Conservation (phyloP, 1,140 invertebrate species). For the Archivesica marissinica region DNA sequence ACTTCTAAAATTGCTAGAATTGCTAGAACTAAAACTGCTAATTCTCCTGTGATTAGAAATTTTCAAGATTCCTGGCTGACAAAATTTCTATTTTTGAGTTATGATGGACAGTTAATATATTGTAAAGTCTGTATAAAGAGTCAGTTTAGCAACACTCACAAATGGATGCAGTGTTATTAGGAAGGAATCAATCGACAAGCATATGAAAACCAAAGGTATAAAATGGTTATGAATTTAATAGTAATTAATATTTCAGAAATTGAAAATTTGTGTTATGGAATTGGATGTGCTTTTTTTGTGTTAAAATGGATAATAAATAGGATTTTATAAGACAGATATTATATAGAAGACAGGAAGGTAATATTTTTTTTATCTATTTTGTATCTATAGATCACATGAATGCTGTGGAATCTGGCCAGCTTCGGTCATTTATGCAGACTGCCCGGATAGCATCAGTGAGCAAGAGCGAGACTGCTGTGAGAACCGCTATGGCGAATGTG, state of each 20-base stretch:
- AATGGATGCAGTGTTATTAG: constrained; percentile 10
- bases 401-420: constrained; percentile 15
- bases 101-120: constrained; percentile 2
- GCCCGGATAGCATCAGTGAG: constrained; percentile 7
- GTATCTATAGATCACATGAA: constrained; percentile 20
- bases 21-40: constrained; percentile 11
- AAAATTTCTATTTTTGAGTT: constrained; percentile 23
- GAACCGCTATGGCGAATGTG: constrained; percentile 39
- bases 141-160: constrained; percentile 2
- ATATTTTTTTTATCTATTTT: constrained; percentile 32
- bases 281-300: neutral
- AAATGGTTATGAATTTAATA: neutral
- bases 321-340: neutral
- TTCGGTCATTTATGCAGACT: constrained; percentile 5
- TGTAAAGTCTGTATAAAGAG: constrained; percentile 4
- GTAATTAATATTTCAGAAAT: neutral
- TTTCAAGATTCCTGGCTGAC: constrained; percentile 22
- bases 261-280: neutral
- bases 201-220: constrained; percentile 17
- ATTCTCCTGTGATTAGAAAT: constrained; percentile 18
- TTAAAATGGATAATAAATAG: neutral
- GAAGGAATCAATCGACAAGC: constrained; percentile 6
- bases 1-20: constrained; percentile 23
- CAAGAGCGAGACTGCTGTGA: constrained; percentile 17
- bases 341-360: neutral